Base-by-base conservation (phyloP, 2,797 vertebrate genomes). In the Ctenochaetus hawaiiensis region DNA sequence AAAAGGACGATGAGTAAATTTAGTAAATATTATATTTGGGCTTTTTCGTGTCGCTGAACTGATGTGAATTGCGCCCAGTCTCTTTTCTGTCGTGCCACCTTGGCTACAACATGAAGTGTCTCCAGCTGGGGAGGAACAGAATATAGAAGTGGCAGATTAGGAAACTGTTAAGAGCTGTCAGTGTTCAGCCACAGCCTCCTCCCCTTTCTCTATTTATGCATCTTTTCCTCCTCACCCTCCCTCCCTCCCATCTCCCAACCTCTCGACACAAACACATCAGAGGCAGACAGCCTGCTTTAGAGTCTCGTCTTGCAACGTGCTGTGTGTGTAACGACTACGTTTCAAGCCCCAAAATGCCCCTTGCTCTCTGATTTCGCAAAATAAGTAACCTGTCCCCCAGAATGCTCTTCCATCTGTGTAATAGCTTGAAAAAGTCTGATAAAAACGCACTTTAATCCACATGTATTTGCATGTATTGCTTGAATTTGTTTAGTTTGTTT, bases 141-240 rank as follows among this genome's bases (percentile, higher is more conserved):
- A 80, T 80, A 61, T 81, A 66, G 67, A 85, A 83, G 68, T 58
- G 80, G 82, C 82, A 85, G 75, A 90, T 91, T 87, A 90, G 86
- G 81, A 83, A 84, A 87, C 44, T n/a, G 79, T 87, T 80, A 75
- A 80, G 77, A 83, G 81, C 77, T 73, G 72, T 82, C 73, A 82
- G 69, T 64, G 59, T 78, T 77, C 68, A 86, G 67, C 65, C 57
- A 70, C 80, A 78, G 71, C 71, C 75, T 72, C 87, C 79, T 76
- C 79, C 59, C 75, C 64, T 68, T 68, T 57, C 70, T 74, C 81
- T 83, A 81, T 87, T 90, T 89, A 76, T 90, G 81, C 80, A 81
- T 84, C 79, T 77, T 72, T 76, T 85, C 82, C 80, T 83, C 78
- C 81, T 77, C 74, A 44, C 16, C 60, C 41, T 65, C 48, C 48